Evolutionary conservation across 2,113 vertebrate species (phyloP).

Genomic region (Percina caprodes): DNA sequence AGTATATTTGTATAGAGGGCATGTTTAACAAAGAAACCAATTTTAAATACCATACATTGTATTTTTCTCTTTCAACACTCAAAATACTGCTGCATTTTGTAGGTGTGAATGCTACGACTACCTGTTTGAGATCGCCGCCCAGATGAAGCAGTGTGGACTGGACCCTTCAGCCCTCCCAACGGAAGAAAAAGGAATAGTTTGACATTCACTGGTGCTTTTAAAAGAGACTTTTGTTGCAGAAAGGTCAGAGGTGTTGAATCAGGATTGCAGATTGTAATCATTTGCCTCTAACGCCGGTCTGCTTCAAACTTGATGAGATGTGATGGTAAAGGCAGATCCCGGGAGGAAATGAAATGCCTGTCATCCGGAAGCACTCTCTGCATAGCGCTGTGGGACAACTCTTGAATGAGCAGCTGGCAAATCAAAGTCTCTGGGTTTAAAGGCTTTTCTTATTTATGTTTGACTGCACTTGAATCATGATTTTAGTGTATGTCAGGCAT

Average conservation of each 20-base stretch:
- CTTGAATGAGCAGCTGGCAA: conserved; percentile 47
- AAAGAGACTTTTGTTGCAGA: conserved; percentile 50
- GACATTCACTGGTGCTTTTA: conserved; percentile 53
- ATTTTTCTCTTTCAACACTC: not conserved
- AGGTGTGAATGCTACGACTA: conserved; percentile 99
- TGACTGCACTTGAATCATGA: conserved; percentile 39
- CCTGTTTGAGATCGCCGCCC: conserved; percentile 93
- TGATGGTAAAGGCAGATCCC: conserved; percentile 57
- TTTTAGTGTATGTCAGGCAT: conserved; percentile 9
- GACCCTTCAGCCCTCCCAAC: conserved; percentile 88
- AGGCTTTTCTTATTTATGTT: conserved; percentile 36
- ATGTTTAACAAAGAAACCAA: not conserved
- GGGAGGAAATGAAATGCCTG: conserved; percentile 58
- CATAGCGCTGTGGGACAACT: conserved; percentile 55
- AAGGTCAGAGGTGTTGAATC: conserved; percentile 60
- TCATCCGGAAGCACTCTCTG: conserved; percentile 50
- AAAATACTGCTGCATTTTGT: conserved; percentile 7
- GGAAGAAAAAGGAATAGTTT: conserved; percentile 89
- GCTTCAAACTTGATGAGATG: conserved; percentile 59
- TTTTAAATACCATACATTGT: not conserved
- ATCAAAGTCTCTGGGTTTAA: conserved; percentile 49
- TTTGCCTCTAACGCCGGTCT: conserved; percentile 58
- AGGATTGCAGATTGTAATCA: conserved; percentile 65
- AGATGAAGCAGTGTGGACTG: conserved; percentile 94
- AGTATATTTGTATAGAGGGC: not conserved